phyloP scores from a whole-genome alignment of 2,888 invertebrate species.

The Campaea margaritaria region DNA sequence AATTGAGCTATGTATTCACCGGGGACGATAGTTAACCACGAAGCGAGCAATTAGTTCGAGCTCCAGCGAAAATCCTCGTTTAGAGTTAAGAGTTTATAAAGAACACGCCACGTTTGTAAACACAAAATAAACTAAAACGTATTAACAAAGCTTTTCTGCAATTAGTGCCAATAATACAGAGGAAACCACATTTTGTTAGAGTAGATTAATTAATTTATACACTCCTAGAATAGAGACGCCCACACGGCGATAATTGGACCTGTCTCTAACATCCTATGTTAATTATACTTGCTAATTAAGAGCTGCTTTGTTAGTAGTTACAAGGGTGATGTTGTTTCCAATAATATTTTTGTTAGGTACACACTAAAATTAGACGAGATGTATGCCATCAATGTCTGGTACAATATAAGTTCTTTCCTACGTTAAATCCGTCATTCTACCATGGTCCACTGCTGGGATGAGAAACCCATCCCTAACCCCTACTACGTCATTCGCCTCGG shows the following conservation, averaged over 20 bases:
- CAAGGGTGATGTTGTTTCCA: no score
- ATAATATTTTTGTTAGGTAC: no score
- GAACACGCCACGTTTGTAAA: not conserved
- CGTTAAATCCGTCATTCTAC: no score
- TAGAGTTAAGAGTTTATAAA: slow-evolving; percentile 1
- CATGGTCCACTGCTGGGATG: no score
- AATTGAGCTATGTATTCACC: slow-evolving; percentile 37
- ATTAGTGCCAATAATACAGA: not conserved
- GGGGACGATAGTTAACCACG: slow-evolving; percentile 31
- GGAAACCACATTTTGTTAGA: not conserved
- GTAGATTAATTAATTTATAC: slow-evolving; percentile 15
- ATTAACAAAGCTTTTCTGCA: not conserved
- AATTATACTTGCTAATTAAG: not conserved
- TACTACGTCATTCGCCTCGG: no score
- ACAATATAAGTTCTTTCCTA: no score
- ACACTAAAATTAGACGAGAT: no score
- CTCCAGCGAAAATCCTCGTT: slow-evolving; percentile 24
- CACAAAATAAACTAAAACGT: not conserved
- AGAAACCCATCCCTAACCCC: no score
- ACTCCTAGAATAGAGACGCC: slow-evolving; percentile 18
- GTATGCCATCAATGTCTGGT: no score
- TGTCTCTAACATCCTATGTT: slow-evolving; percentile 6
- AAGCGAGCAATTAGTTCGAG: slow-evolving; percentile 32
- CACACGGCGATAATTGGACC: slow-evolving; percentile 16
- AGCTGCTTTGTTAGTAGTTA: no score